Evolutionary conservation across 92 coral and sea anemone species (phyloP), one percentile per base, ranked within the genome.

Genomic region (Galaxea fascicularis): DNA sequence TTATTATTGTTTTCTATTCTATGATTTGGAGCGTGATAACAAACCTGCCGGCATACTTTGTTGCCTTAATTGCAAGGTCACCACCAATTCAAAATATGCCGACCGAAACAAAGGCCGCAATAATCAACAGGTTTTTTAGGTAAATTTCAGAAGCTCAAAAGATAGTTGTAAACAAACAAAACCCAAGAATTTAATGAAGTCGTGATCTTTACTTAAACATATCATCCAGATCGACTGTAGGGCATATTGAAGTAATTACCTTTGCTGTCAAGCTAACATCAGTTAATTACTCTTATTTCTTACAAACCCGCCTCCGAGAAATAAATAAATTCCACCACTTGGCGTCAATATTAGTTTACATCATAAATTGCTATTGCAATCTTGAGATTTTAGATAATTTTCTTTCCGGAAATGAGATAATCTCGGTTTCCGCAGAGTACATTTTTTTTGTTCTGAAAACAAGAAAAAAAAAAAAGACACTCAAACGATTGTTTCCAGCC

Each of bases 401-500:
- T 39, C 41, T 84, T 71, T 89, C 92, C 82, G 89, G 89, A 89
- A 84, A 89, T 73, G 57, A 39, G 74, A 68, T 81, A 78, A 83
- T 83, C 89, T 77, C 71, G 80, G 47, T 71, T 88, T 83, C 88
- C 85, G 88, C 79, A 83, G 49, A 53, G 29, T 51, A 52, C 65
- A 51, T 47, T 47, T n/a, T 65, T 30, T 45, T 22, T 22, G 59
- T 31, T 4, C 49, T 14, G 28, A 28, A 49, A 46, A 8, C 15
- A 15, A 27, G 4, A 24, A 35, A 35, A 35, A 35, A 35, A 45
- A 35, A 35, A 35, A 35, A 35, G 6, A 35, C 41, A 35, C 41
- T 35, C 41, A 6, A 35, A 2, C 41, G n/a, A n/a, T n/a, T 35
- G 41, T 35, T 35, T 35, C 2, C 41, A 35, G 41, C 41, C n/a